phyloP scores from a whole-genome alignment of 2,113 vertebrate species.

The Pedetes capensis region DNA sequence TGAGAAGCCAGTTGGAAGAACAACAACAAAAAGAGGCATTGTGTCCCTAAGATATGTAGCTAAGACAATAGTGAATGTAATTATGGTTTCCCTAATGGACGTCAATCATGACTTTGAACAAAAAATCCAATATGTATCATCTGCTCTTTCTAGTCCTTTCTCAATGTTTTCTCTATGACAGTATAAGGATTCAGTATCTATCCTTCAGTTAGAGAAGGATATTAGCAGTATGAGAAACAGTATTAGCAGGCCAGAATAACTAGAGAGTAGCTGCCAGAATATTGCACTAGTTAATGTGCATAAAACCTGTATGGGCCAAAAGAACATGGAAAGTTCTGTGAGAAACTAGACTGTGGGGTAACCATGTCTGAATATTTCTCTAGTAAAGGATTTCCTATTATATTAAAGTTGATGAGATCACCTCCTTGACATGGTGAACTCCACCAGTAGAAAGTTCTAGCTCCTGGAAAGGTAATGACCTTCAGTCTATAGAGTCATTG shows the following conservation, averaged over 20 bases:
- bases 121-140: not conserved
- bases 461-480: not conserved
- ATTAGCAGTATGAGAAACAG: not conserved
- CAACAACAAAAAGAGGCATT: not conserved
- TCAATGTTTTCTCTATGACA: not conserved
- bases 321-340: not conserved
- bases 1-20: not conserved
- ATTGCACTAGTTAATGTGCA: not conserved
- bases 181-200: not conserved
- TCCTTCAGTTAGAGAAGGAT: not conserved
- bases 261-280: not conserved
- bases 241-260: not conserved
- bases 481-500: not conserved
- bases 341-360: not conserved
- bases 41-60: not conserved
- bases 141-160: not conserved
- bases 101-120: not conserved
- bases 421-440: not conserved
- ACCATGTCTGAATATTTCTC: not conserved
- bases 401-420: not conserved
- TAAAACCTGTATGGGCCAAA: not conserved
- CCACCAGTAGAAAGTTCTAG: not conserved
- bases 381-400: not conserved
- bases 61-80: not conserved
- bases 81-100: not conserved